Evolutionary conservation across 2,888 invertebrate genomes (phyloP), one percentile per base, ranked within the genome.

Genomic region (Agriotes lineatus): DNA sequence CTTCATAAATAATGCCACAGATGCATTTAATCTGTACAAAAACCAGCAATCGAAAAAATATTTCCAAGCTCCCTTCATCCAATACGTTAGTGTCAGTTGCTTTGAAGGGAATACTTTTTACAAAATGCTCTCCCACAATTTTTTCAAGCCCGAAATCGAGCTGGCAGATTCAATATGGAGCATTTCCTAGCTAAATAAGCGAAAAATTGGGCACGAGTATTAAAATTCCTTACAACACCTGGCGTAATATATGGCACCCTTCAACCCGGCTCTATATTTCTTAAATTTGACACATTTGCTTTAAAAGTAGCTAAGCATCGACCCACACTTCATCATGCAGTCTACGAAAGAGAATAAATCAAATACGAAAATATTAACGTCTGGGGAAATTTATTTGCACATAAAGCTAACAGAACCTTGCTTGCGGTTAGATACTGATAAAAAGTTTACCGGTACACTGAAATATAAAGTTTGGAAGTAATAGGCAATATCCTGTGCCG

Each of bases 301-400:
- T 66, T 66, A 66, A 66, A 66, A 56, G 65, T 66, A 59, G 57
- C 59, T 66, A 66, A 66, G 50, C 50, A 59, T 59, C 65, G 65
- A 59, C 59, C 65, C 52, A 39, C 65, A 66, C 65, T 66, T 66
- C 65, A 66, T 66, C 65, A 66, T 50, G 65, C 35, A 59, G 59
- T 66, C 48, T 58, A 50, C 58, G 59, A 59, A 66, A 59, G 59
- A 52, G 57, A 66, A 66, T 66, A 66, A 66, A 66, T 66, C 65
- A 66, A 66, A 66, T 66, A 48, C 59, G 65, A 59, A 66, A 66
- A 66, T 66, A 66, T 66, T 66, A 66, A 66, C 52, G 65, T 59
- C 65, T 58, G 52, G 65, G 65, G 65, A 66, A 66, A 66, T 66
- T 66, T 66, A 66, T 66, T 66, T 66, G 59, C 65, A 52, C 65